These are phyloP conservation scores for Tinamus major DNA, from an alignment of 2,797 vertebrate genomes.

Conservation along the genomic window DNA sequence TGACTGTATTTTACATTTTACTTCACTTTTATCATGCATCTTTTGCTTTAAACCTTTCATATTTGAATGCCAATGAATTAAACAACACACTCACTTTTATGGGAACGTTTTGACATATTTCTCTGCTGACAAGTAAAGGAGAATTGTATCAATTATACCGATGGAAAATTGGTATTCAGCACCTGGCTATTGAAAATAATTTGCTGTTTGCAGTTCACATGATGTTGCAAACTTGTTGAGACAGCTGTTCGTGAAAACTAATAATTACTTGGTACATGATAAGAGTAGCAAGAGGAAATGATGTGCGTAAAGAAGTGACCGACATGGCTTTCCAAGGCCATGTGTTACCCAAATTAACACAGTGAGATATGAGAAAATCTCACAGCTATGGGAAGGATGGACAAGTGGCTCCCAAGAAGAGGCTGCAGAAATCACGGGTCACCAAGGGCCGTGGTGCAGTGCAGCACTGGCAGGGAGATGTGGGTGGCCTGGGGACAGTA, in stretches of 20 bases:
- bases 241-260: constrained; percentile 8
- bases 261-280: neutral
- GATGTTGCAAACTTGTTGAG: neutral
- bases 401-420: neutral
- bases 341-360: neutral
- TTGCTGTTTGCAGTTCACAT: neutral
- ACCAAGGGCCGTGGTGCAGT: no score
- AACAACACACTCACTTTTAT: neutral
- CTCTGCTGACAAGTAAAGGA: neutral
- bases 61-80: neutral
- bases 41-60: neutral
- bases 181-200: neutral
- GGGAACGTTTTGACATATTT: neutral
- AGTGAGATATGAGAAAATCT: neutral
- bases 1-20: neutral
- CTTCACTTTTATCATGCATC: neutral
- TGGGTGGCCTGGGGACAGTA: no score
- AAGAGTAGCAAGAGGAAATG: neutral
- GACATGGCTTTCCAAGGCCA: neutral
- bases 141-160: neutral
- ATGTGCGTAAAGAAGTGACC: neutral
- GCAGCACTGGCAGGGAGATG: no score
- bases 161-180: constrained; percentile 1
- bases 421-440: neutral
- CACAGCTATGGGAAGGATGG: neutral